phyloP scores from a whole-genome alignment of 2,888 invertebrate genomes.

The Allophyes oxyacanthae region DNA sequence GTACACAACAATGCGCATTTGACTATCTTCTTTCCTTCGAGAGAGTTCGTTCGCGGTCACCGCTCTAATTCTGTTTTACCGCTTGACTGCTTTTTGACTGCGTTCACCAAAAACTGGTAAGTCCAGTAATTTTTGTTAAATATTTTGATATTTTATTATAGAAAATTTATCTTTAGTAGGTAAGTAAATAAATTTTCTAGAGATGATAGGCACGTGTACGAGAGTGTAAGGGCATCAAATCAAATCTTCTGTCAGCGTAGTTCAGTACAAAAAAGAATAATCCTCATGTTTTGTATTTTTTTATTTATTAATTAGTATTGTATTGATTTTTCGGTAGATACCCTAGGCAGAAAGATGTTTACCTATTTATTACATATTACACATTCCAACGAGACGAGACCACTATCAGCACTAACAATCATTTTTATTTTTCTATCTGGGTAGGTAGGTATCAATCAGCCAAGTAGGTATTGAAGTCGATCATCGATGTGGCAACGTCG shows the following conservation, averaged over 20 bases:
- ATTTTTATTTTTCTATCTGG: conserved; percentile 13
- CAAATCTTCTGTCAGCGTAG: conserved; percentile 1
- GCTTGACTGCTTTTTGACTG: conserved; percentile 11
- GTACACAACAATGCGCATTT: conserved; percentile 54
- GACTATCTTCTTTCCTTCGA: conserved; percentile 63
- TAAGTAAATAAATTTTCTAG: too few relatives aligned
- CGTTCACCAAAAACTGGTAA: conserved; percentile 39
- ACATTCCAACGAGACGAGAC: too few relatives aligned
- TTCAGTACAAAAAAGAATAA: too few relatives aligned
- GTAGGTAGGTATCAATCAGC: conserved; percentile 11
- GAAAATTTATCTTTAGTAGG: too few relatives aligned
- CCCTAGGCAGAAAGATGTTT: too few relatives aligned
- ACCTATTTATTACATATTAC: too few relatives aligned
- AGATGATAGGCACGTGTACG: too few relatives aligned
- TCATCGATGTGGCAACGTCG: conserved; percentile 55
- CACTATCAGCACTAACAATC: too few relatives aligned
- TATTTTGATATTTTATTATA: background rate
- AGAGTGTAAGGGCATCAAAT: too few relatives aligned
- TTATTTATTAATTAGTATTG: too few relatives aligned
- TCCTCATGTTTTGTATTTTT: too few relatives aligned
- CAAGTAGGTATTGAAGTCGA: conserved; percentile 30
- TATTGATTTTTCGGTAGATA: too few relatives aligned
- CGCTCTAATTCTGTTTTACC: conserved; percentile 37
- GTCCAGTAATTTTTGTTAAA: conserved; percentile 14
- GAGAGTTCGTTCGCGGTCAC: conserved; percentile 61